Evolutionary conservation across 2,888 invertebrate genomes (phyloP).

Genomic region (Perdita meconis): DNA sequence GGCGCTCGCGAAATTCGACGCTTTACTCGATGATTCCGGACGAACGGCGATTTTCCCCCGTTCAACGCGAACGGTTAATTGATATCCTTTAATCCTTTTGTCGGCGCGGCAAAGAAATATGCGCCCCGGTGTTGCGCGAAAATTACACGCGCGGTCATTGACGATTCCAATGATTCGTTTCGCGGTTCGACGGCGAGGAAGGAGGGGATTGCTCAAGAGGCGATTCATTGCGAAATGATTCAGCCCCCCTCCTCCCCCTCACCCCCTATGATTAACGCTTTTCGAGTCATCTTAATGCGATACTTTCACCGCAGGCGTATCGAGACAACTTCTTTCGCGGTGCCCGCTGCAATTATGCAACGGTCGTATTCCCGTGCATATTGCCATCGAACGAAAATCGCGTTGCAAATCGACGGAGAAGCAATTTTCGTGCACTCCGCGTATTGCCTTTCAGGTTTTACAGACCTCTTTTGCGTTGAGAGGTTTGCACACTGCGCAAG

Average conservation of each 20-base stretch:
- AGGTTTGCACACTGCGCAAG: no score
- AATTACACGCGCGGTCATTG: background rate
- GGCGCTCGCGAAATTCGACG: conserved; percentile 30
- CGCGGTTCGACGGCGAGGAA: background rate
- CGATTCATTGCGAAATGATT: conserved; percentile 23
- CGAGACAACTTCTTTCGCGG: conserved; percentile 1
- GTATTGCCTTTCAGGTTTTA: no score
- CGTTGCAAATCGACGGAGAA: background rate
- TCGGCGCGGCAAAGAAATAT: no score
- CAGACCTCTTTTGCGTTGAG: no score
- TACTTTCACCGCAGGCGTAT: conserved; percentile 39
- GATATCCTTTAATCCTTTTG: no score
- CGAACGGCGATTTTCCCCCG: background rate
- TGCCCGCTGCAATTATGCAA: conserved; percentile 36
- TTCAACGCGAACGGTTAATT: no score
- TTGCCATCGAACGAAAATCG: conserved; percentile 11
- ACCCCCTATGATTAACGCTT: conserved; percentile 36
- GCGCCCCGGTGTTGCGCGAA: conserved; percentile 5
- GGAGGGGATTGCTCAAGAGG: background rate
- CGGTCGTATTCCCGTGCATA: conserved; percentile 27
- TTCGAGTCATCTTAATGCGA: conserved; percentile 32
- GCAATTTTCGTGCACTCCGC: background rate
- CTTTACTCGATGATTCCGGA: no score
- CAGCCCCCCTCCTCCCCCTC: no score
- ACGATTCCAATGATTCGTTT: background rate